These are phyloP conservation scores for Diadophis punctatus DNA, from an alignment of 2,113 vertebrate genomes.

Conservation along the genomic window DNA sequence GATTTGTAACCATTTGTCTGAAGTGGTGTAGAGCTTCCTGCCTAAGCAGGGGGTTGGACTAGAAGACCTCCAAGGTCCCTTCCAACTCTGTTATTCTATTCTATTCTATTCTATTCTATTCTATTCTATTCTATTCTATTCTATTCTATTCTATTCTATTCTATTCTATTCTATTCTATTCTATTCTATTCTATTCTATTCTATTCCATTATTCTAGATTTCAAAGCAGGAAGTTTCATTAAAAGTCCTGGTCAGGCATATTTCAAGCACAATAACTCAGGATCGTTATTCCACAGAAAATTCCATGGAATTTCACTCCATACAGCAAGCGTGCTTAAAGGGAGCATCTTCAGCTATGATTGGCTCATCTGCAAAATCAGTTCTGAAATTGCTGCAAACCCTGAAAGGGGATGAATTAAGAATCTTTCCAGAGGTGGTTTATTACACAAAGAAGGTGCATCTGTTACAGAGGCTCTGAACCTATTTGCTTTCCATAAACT, in stretches of 20 bases:
- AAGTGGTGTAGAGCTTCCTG: too few species aligned
- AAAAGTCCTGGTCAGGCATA: background rate
- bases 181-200: too few species aligned
- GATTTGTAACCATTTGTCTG: too few species aligned
- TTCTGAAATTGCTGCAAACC: background rate
- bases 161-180: too few species aligned
- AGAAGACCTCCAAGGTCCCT: too few species aligned
- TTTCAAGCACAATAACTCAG: background rate
- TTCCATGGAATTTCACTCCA: background rate
- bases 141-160: too few species aligned
- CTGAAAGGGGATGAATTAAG: background rate
- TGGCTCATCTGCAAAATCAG: background rate
- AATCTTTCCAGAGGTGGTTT: background rate
- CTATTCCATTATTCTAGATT: too few species aligned
- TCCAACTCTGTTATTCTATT: too few species aligned
- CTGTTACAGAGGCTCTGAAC: background rate
- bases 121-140: too few species aligned
- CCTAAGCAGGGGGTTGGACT: too few species aligned
- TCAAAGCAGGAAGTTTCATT: background rate
- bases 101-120: too few species aligned
- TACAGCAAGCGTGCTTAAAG: background rate
- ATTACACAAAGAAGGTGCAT: background rate
- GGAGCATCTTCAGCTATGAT: background rate
- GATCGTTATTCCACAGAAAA: background rate
- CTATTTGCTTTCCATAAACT: background rate